Evolutionary conservation across 1,140 invertebrate species (phyloP).

Genomic region (Drepana arcuata): DNA sequence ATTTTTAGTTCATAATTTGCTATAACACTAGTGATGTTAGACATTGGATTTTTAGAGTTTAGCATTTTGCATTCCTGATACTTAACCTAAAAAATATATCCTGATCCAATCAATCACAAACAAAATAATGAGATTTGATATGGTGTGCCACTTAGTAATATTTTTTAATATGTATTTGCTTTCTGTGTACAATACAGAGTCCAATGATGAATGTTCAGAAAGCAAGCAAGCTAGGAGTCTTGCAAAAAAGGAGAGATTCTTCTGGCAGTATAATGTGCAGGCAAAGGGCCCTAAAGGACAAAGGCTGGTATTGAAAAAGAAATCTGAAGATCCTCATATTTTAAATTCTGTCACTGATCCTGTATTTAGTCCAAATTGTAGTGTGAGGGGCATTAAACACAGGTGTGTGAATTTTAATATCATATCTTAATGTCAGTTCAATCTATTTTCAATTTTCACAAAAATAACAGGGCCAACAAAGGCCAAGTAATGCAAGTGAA

Average conservation of each 20-base stretch:
- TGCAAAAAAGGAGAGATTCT: conserved; percentile 88
- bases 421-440: not conserved
- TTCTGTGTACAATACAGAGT: conserved; percentile 71
- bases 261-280: conserved; percentile 99
- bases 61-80: too few relatives aligned
- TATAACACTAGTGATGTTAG: too few relatives aligned
- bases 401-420: conserved; percentile 67
- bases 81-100: too few relatives aligned
- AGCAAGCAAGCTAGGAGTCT: conserved; percentile 53
- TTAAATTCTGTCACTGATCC: conserved; percentile 92
- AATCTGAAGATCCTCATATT: conserved; percentile 93
- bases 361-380: conserved; percentile 92
- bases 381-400: conserved; percentile 91
- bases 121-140: too few relatives aligned
- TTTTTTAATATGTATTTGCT: too few relatives aligned
- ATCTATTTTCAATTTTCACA: not conserved
- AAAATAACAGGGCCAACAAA: not conserved
- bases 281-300: conserved; percentile 98
- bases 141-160: too few relatives aligned
- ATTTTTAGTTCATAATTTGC: too few relatives aligned
- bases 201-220: conserved; percentile 78
- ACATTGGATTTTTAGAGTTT: too few relatives aligned
- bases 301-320: conserved; percentile 84
- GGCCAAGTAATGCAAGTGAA: too few relatives aligned
- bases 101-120: too few relatives aligned